Base-by-base conservation (phyloP, 2,797 vertebrate genomes). In the Parambassis ranga region DNA sequence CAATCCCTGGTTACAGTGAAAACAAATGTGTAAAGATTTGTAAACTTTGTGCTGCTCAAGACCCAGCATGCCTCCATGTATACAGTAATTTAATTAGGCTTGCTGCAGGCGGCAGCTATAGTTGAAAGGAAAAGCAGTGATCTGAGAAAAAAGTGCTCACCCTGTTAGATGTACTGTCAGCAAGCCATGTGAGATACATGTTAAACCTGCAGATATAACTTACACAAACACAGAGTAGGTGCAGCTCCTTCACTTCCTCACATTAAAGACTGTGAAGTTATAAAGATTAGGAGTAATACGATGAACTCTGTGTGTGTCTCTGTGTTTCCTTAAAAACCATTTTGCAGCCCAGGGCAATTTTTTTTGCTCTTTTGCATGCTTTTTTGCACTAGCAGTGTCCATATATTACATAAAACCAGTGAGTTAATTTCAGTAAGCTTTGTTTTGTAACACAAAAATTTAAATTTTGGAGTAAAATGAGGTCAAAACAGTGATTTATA, bases 1-100 rank as follows among this genome's bases (percentile, higher is more conserved):
- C 67, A 60, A 84, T 82, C 82, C 71, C 48, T 68, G 51, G 71
- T 65, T 78, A 77, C 68, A 73, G 41, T 65, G 60, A 83, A 83
- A 85, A 84, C 64, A 71, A 73, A 83, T 69, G 64, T 65, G 59
- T 18, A 69, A 53, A 63, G 62, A 67, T 57, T 8, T 15, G 41
- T 52, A 64, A 75, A 66, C 44, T 60, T 31, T 33, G 0, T 46
- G 53, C 22, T 31, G 3, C 49, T 70, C 82, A 79, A 77, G 87
- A 71, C 55, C 10, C 24, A 36, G 60, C 85, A 65, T 39, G 78
- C 26, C 64, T 59, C 15, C 48, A 77, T 78, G 56, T 69, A 57
- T 64, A 61, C 61, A 77, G 79, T 78, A 24, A 79, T 76, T 83
- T 77, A 63, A 65, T 64, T 35, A 53, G 64, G 11, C 15, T 57